Base-by-base conservation (phyloP, 1,140 invertebrate genomes). In the Neodiprion virginianus region DNA sequence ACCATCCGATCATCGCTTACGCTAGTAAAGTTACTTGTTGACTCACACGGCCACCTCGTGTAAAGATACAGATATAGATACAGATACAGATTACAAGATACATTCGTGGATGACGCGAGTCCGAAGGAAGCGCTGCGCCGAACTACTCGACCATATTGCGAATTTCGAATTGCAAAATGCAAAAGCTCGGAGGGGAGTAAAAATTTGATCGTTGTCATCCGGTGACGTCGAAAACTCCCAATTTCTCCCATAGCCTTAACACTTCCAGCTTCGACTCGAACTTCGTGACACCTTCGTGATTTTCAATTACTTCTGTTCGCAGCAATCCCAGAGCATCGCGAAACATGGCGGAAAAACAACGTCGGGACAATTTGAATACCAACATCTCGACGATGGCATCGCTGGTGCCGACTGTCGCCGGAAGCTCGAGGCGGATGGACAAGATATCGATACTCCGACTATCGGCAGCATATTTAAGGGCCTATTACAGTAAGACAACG, bases 361-460 rank as follows among this genome's bases (percentile, higher is more conserved):
- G 97, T 9, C 90, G 97, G 0, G 96, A 98, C 83, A 97, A 95
- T 82, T 90, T 98, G 71, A 98, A 97, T 86, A 91, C 92, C 21
- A 96, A 94, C 78, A 97, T 98, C 75, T 91, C 91, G 9, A 93
- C 95, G 81, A 89, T 98, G 80, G 94, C 95, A 0, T 89, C 91
- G 10, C 90, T 97, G 78, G 93, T 98, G 48, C 96, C 96, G 0
- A 93, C 95, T 79, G 94, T 96, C 50, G 91, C 94, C 10, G 92
- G 91, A 80, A 94, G 95, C 75, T 90, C 93, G 0, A 93, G 95
- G 78, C 93, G 93, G 78, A 90, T 97, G 79, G 96, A 98, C 89
- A 98, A 98, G 87, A 96, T 96, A 11, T 96, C 95, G 21, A 93
- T 97, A 4, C 89, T 98, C 8, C 89, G 96, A 69, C 91, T 98